These are phyloP conservation scores for Poeciliopsis occidentalis DNA, from an alignment of 2,113 vertebrate species.

Conservation along the genomic window DNA sequence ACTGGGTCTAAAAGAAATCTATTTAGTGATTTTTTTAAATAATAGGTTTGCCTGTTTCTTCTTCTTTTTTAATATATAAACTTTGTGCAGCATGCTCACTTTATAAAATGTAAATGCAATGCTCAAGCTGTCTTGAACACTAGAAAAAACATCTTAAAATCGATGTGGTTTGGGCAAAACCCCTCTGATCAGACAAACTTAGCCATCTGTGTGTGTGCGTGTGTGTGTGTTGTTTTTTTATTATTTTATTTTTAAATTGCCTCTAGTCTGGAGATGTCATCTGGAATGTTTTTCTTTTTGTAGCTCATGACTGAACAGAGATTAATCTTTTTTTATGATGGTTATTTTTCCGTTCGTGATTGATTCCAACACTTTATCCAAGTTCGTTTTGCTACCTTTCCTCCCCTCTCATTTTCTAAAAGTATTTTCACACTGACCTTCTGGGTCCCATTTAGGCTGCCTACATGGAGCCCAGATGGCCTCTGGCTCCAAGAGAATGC, in stretches of 20 bases:
- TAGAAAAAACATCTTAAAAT: conserved; percentile 29
- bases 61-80: conserved; percentile 63
- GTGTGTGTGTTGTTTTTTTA: conserved; percentile 13
- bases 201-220: not conserved
- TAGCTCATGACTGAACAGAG: too few relatives aligned
- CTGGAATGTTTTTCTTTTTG: too few relatives aligned
- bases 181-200: conserved; percentile 33
- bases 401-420: conserved; percentile 6
- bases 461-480: conserved; percentile 13
- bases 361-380: conserved; percentile 12
- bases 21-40: conserved; percentile 27
- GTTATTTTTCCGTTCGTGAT: conserved; percentile 35
- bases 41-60: conserved; percentile 53
- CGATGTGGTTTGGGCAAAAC: conserved; percentile 19
- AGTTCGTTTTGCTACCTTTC: conserved; percentile 1
- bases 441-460: conserved; percentile 16
- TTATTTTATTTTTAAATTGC: conserved; percentile 30
- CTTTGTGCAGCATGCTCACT: conserved; percentile 79
- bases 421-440: conserved; percentile 11
- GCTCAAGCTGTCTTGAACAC: conserved; percentile 70
- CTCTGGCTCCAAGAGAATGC: not conserved
- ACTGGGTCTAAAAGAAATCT: conserved; percentile 14
- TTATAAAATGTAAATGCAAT: conserved; percentile 75
- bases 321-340: too few relatives aligned
- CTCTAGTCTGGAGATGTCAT: too few relatives aligned